Evolutionary conservation across 1,140 invertebrate species (phyloP).

Genomic region (Pristionchus pacificus): DNA sequence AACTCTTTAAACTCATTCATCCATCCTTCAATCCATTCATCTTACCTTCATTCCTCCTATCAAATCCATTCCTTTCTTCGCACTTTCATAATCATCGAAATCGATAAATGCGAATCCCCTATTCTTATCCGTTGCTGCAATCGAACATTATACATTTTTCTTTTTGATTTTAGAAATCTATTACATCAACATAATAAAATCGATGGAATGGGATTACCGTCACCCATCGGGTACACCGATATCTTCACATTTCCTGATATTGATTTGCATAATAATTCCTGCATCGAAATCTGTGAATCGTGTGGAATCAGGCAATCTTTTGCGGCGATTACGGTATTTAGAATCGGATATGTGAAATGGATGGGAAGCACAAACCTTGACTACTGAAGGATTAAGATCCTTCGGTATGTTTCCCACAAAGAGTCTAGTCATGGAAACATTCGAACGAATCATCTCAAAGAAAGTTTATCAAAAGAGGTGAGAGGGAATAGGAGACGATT

Average conservation of each 20-base stretch:
- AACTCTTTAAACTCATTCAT: no score
- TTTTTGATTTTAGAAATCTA: neutral
- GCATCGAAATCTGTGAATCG: neutral
- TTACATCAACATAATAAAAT: neutral
- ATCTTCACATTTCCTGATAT: no score
- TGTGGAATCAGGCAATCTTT: neutral
- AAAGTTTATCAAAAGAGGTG: neutral
- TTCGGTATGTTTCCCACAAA: neutral
- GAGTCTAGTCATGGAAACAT: neutral
- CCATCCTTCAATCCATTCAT: neutral
- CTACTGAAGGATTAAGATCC: neutral
- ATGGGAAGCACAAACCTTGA: neutral
- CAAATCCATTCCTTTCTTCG: neutral
- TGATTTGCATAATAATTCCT: neutral
- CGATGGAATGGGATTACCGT: neutral
- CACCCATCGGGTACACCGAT: neutral
- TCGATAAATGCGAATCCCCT: neutral
- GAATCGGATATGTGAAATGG: no score
- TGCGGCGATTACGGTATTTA: no score
- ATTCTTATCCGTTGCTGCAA: neutral
- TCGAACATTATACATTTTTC: neutral
- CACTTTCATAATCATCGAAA: neutral
- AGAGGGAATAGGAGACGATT: neutral
- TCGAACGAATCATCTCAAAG: neutral
- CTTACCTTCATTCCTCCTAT: neutral